phyloP scores from a whole-genome alignment of 2,797 vertebrate genomes.

The Phalanger gymnotis region DNA sequence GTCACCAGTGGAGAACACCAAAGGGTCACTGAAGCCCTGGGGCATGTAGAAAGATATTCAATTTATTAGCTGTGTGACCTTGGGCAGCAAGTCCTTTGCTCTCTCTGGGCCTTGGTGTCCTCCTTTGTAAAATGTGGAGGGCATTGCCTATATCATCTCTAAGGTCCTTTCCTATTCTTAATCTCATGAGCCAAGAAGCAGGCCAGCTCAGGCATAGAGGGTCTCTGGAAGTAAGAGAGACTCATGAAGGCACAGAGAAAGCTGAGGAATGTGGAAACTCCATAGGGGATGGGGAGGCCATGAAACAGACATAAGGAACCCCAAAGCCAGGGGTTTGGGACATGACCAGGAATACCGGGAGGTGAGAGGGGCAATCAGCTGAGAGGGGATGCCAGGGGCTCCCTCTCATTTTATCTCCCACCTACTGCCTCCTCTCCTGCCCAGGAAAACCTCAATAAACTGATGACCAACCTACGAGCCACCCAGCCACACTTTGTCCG shows the following conservation, averaged over 20 bases:
- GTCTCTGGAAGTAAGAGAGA: neutral
- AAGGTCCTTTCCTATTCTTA: neutral
- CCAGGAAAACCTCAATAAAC: constrained; percentile 95
- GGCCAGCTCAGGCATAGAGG: neutral
- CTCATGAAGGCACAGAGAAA: neutral
- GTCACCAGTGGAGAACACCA: neutral
- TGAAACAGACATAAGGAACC: neutral
- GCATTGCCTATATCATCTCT: neutral
- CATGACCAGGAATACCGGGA: neutral
- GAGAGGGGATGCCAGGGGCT: constrained; percentile 10
- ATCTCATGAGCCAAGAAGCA: neutral
- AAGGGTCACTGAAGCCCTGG: neutral
- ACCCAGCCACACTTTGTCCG: constrained; percentile 96
- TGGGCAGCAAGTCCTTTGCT: neutral
- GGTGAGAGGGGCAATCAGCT: neutral
- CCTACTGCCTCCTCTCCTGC: constrained; percentile 45
- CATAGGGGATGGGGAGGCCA: neutral
- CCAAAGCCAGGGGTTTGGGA: neutral
- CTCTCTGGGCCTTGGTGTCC: neutral
- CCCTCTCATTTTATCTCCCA: constrained; percentile 54
- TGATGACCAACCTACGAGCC: constrained; percentile 94
- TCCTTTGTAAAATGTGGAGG: neutral
- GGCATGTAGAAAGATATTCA: neutral
- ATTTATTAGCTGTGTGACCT: neutral
- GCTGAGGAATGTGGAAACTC: neutral